phyloP scores from a whole-genome alignment of 2,113 vertebrate species.

The Vireo altiloquus region DNA sequence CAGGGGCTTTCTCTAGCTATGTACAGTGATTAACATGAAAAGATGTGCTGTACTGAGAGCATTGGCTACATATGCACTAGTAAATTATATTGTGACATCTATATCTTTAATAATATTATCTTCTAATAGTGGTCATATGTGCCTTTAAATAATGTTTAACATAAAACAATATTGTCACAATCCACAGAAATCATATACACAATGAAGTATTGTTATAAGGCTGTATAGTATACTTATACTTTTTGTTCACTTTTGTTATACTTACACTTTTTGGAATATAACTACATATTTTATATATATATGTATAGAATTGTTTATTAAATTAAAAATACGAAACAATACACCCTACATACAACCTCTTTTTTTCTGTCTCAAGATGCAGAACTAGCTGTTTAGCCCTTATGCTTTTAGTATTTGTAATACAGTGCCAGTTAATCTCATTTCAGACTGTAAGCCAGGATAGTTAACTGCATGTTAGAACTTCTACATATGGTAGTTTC shows the following conservation, averaged over 20 bases:
- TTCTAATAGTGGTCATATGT: background rate
- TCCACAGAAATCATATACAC: background rate
- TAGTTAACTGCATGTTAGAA: background rate
- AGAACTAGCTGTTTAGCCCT: background rate
- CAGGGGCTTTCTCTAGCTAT: background rate
- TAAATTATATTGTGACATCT: background rate
- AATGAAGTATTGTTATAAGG: background rate
- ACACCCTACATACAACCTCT: background rate
- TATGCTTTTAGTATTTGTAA: background rate
- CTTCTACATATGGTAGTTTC: background rate
- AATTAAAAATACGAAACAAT: background rate
- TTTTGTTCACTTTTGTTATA: background rate
- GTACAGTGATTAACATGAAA: background rate
- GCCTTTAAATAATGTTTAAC: background rate
- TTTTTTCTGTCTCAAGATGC: background rate
- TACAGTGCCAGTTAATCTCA: background rate
- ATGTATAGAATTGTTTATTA: background rate
- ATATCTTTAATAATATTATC: background rate
- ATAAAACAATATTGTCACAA: background rate
- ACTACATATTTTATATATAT: background rate
- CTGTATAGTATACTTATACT: background rate
- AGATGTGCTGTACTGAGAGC: background rate
- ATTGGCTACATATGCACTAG: background rate
- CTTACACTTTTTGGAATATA: background rate
- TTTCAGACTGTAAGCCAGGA: background rate